Evolutionary conservation across 2,888 invertebrate species (phyloP).

Genomic region (Oasisia sp.): DNA sequence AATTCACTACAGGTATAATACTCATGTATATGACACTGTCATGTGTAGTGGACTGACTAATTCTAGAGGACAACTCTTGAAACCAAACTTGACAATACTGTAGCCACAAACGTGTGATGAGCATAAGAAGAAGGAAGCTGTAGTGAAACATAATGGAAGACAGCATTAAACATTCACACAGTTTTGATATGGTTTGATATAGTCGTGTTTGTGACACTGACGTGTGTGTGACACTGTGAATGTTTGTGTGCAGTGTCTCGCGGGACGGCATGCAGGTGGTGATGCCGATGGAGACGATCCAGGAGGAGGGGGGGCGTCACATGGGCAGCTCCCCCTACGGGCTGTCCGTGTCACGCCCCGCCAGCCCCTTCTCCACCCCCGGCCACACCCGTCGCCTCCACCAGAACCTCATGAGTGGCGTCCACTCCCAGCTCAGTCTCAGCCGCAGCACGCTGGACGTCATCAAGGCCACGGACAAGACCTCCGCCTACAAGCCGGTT

Average conservation of each 20-base stretch:
- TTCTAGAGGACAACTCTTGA: too few species aligned
- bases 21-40: too few species aligned
- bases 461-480: slow-evolving; percentile 30
- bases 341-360: slow-evolving; percentile 20
- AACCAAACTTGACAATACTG: too few species aligned
- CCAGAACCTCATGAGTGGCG: slow-evolving; percentile 40
- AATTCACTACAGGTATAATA: too few species aligned
- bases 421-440: slow-evolving; percentile 31
- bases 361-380: slow-evolving; percentile 24
- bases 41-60: too few species aligned
- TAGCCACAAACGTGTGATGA: too few species aligned
- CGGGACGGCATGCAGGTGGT: slow-evolving; percentile 44
- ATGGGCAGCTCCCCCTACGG: not conserved
- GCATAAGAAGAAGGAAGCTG: too few species aligned
- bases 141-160: too few species aligned
- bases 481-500: not conserved
- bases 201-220: slow-evolving; percentile 32
- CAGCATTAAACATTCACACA: too few species aligned
- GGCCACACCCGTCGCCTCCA: slow-evolving; percentile 32
- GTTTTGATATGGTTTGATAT: not conserved
- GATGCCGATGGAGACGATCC: slow-evolving; percentile 44
- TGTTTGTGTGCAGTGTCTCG: slow-evolving; percentile 36
- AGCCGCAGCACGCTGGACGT: slow-evolving; percentile 35
- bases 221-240: too few species aligned
- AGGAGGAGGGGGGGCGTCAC: slow-evolving; percentile 35